A percentile compares a stretch with the other conserved stretches of the same genome.
phyloP scores from a whole-genome alignment of 2,797 vertebrate species.

The Syngnathus rostellatus region DNA sequence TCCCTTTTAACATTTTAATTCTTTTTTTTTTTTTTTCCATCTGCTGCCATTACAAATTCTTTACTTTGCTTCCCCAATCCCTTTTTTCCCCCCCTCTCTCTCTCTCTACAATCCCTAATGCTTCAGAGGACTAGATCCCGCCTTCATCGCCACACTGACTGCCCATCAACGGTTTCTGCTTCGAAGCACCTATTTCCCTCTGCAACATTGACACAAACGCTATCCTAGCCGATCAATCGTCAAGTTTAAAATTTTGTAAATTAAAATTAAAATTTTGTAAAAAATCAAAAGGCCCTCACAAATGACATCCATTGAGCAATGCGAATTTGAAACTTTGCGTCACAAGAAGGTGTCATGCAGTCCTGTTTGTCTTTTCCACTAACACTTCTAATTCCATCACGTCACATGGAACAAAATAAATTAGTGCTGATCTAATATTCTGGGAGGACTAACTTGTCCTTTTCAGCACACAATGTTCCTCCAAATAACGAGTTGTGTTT shows the following conservation, averaged over 20 bases:
- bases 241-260: no score
- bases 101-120: slow-evolving; percentile 18
- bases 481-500: not conserved
- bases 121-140: slow-evolving; percentile 67
- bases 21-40: not conserved
- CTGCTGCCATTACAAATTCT: not conserved
- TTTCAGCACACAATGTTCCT: not conserved
- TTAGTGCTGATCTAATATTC: no score
- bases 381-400: no score
- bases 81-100: not conserved
- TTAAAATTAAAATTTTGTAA: no score
- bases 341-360: not conserved
- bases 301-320: not conserved
- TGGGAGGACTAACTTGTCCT: no score
- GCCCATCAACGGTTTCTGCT: slow-evolving; percentile 61
- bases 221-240: not conserved
- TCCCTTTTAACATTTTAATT: slow-evolving; percentile 3
- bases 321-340: not conserved
- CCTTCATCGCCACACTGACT: slow-evolving; percentile 51
- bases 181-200: slow-evolving; percentile 38
- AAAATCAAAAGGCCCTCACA: not conserved
- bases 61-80: slow-evolving; percentile 1
- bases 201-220: slow-evolving; percentile 9
- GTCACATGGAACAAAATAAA: no score
- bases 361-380: no score